phyloP scores from a whole-genome alignment of 2,113 vertebrate species.

The Trachemys scripta region DNA sequence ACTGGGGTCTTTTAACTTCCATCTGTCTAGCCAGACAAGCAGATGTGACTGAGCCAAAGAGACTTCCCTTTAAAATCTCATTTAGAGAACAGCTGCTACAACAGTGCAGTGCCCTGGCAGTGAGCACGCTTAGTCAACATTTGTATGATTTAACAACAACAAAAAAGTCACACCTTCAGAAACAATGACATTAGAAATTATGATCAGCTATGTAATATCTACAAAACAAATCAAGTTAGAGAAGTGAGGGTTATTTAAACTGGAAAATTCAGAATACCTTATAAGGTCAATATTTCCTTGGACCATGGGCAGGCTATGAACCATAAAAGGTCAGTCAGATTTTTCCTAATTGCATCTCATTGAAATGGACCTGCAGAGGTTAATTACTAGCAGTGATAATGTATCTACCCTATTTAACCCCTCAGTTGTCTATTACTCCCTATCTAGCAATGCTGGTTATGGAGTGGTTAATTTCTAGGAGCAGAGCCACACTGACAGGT shows the following conservation, averaged over 20 bases:
- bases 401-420: background rate
- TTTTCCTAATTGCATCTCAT: constrained; percentile 26
- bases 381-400: background rate
- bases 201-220: constrained; percentile 21
- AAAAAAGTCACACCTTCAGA: constrained; percentile 17
- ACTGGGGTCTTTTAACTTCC: constrained; percentile 53
- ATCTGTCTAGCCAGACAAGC: constrained; percentile 59
- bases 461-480: background rate
- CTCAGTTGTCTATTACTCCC: background rate
- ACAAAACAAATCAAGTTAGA: constrained; percentile 7
- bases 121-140: background rate
- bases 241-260: constrained; percentile 38
- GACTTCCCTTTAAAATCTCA: constrained; percentile 37
- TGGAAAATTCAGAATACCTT: constrained; percentile 24
- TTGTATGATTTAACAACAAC: background rate
- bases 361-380: constrained; percentile 26
- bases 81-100: constrained; percentile 42
- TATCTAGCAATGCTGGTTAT: background rate
- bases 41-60: constrained; percentile 40
- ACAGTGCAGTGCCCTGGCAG: background rate
- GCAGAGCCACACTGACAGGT: background rate
- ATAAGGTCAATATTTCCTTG: constrained; percentile 31
- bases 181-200: constrained; percentile 9
- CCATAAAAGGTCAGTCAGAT: constrained; percentile 13
- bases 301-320: constrained; percentile 9